Conservation (phyloP, 1,140 invertebrate species). For the Orius laevigatus region DNA sequence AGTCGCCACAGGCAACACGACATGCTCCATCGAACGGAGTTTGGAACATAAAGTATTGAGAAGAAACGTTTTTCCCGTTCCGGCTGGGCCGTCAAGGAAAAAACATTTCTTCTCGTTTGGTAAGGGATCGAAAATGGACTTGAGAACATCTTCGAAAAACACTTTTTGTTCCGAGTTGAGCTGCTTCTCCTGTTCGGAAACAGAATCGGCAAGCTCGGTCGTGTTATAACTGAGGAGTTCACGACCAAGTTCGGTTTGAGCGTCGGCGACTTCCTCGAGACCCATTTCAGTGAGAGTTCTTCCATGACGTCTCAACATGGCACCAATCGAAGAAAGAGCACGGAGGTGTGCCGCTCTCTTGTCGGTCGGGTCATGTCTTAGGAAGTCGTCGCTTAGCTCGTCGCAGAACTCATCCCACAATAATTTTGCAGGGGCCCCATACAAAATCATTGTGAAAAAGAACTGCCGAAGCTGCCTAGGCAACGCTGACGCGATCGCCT, state of each 20-base stretch:
- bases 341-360: not conserved
- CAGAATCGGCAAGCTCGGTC: not conserved
- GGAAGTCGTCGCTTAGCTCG: not conserved
- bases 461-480: not conserved
- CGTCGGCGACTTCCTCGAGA: not conserved
- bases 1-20: no score
- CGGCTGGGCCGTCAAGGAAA: not conserved
- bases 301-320: not conserved
- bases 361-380: not conserved
- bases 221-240: not conserved
- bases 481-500: not conserved
- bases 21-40: no score
- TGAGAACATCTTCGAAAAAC: not conserved
- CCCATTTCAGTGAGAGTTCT: not conserved
- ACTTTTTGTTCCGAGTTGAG: not conserved
- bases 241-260: not conserved
- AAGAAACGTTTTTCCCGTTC: not conserved
- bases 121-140: not conserved
- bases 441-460: not conserved
- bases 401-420: not conserved
- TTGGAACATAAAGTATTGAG: no score
- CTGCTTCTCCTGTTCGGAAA: not conserved
- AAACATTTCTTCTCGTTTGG: not conserved
- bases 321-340: not conserved
- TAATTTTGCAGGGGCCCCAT: not conserved